Conservation (phyloP, 2,113 vertebrate genomes). For the Rafetus swinhoei region DNA sequence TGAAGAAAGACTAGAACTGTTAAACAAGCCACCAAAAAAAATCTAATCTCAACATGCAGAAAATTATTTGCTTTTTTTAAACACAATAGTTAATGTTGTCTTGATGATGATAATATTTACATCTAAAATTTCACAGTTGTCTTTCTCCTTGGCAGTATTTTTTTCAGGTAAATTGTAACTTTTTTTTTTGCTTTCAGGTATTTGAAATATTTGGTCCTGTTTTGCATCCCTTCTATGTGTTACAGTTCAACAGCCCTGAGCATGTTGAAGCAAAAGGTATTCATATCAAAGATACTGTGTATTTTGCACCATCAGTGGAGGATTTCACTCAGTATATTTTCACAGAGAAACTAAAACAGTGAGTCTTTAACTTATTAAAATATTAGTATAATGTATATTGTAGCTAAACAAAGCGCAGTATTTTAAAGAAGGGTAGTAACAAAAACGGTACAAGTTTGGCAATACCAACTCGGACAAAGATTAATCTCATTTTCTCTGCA, state of each 20-base stretch:
- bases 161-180: background rate
- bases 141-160: background rate
- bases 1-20: background rate
- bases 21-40: background rate
- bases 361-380: constrained; percentile 54
- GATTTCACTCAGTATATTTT: constrained; percentile 94
- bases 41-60: background rate
- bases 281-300: constrained; percentile 84
- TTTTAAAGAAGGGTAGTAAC: background rate
- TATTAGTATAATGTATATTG: background rate
- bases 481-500: background rate
- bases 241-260: constrained; percentile 89
- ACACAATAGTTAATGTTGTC: background rate
- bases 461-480: background rate
- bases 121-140: background rate
- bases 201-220: constrained; percentile 97
- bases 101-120: background rate
- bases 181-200: constrained; percentile 79
- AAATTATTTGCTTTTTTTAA: background rate
- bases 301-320: constrained; percentile 87
- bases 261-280: constrained; percentile 85
- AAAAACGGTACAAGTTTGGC: background rate
- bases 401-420: background rate
- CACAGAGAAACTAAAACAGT: constrained; percentile 86
- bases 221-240: constrained; percentile 89